Percentiles rank a stretch among this genome's conserved stretches.
These are phyloP conservation scores for Callitettix versicolor DNA, from an alignment of 1,140 invertebrate genomes.

Conservation along the genomic window DNA sequence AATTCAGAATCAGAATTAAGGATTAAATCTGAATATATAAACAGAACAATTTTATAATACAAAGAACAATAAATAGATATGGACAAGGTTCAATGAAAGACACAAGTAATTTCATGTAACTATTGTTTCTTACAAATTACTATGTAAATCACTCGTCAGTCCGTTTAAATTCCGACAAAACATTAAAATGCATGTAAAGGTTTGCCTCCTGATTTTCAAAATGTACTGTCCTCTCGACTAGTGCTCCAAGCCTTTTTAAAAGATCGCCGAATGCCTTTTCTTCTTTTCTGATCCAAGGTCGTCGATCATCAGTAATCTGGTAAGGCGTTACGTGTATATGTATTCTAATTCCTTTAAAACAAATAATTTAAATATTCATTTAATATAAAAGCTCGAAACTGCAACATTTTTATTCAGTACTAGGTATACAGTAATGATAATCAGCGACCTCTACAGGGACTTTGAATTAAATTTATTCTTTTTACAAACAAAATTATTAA, in stretches of 20 bases:
- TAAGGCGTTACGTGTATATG: constrained; percentile 75
- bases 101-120: no score
- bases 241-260: constrained; percentile 49
- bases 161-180: constrained; percentile 44
- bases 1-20: no score
- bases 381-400: background rate
- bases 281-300: constrained; percentile 73
- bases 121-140: no score
- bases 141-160: background rate
- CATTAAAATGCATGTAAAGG: constrained; percentile 57
- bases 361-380: constrained; percentile 1
- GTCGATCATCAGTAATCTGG: constrained; percentile 59
- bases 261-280: constrained; percentile 60
- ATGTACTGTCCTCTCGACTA: constrained; percentile 48
- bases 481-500: no score
- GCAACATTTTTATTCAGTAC: constrained; percentile 8
- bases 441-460: no score
- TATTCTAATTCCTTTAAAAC: constrained; percentile 47
- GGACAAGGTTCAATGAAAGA: no score
- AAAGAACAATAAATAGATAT: no score
- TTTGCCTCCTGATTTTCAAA: constrained; percentile 49
- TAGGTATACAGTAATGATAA: no score
- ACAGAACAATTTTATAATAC: no score
- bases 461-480: no score
- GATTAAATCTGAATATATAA: no score